These are phyloP conservation scores for Silurus meridionalis DNA, from an alignment of 2,113 vertebrate genomes.

Conservation along the genomic window DNA sequence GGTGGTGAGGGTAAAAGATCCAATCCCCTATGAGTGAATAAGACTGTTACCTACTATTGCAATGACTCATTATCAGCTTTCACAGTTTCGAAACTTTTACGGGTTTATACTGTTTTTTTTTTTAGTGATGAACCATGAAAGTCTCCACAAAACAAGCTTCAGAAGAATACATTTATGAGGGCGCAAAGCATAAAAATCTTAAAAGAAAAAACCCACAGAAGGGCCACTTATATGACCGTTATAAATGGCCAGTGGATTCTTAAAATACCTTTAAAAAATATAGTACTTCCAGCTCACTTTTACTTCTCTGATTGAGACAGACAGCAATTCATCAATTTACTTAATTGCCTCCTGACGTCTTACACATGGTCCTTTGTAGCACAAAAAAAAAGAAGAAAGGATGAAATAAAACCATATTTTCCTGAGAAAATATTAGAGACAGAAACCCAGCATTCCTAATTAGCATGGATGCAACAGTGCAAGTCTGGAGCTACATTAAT, in stretches of 20 bases:
- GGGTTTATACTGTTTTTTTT: background rate
- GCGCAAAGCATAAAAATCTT: background rate
- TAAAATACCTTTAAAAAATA: background rate
- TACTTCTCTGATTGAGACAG: too few relatives aligned
- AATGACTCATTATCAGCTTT: background rate
- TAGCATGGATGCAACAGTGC: background rate
- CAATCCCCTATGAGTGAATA: background rate
- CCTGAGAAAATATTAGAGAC: background rate
- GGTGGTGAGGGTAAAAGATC: conserved; percentile 23
- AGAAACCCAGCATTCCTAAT: background rate
- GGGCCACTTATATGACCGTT: background rate
- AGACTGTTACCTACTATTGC: background rate
- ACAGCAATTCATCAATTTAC: too few relatives aligned
- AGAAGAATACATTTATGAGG: background rate
- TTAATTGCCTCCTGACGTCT: too few relatives aligned
- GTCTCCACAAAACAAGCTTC: background rate
- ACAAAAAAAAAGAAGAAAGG: too few relatives aligned
- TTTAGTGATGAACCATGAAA: background rate
- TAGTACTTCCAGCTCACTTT: background rate
- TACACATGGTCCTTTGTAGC: too few relatives aligned
- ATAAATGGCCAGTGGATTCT: background rate
- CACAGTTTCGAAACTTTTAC: background rate
- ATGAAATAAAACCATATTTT: too few relatives aligned
- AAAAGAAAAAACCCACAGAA: background rate
- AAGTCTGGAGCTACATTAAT: background rate